Conservation (phyloP, 2,113 vertebrate species). For the Scartelaos histophorus region DNA sequence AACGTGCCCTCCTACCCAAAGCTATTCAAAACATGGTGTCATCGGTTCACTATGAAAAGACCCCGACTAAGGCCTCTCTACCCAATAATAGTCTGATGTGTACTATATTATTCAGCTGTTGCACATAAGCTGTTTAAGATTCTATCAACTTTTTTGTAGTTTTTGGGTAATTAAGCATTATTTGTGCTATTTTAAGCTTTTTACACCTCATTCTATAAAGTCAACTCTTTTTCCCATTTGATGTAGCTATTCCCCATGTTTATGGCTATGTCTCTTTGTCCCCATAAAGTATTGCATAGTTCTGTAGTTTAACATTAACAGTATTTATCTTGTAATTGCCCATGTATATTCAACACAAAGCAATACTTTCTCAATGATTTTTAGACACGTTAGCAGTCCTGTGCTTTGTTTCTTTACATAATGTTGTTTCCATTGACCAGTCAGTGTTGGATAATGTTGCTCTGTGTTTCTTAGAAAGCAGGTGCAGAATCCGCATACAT, state of each 20-base stretch:
- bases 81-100: not conserved
- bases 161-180: not conserved
- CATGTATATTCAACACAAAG: not conserved
- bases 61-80: not conserved
- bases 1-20: not conserved
- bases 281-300: too few species aligned
- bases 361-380: not conserved
- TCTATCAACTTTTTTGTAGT: not conserved
- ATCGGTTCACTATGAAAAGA: not conserved
- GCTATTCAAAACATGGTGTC: constrained; percentile 3
- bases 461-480: constrained; percentile 27
- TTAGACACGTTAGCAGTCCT: not conserved
- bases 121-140: not conserved
- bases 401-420: not conserved
- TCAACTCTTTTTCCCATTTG: too few species aligned
- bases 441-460: not conserved
- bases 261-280: too few species aligned
- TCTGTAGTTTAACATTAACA: too few species aligned
- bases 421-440: constrained; percentile 12
- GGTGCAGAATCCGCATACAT: not conserved
- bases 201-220: too few species aligned
- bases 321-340: not conserved
- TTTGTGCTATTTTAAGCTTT: too few species aligned
- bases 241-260: too few species aligned
- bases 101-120: not conserved